Conservation (phyloP, 2,797 vertebrate species). For the Furcifer pardalis region DNA sequence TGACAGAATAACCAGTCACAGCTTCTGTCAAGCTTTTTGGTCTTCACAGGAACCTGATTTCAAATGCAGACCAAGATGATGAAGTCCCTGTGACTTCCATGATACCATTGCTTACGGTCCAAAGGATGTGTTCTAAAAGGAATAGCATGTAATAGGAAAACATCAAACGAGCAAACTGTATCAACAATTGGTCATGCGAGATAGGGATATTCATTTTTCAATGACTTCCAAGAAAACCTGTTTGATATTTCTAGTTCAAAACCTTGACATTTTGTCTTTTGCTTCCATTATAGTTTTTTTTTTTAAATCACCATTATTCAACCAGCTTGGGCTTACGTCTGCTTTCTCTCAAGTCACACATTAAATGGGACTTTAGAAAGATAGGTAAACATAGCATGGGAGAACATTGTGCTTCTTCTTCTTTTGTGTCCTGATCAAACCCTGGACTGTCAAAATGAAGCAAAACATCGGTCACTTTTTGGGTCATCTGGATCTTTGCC, state of each 20-base stretch:
- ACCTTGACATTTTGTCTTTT: background rate
- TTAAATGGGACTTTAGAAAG: background rate
- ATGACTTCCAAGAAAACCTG: background rate
- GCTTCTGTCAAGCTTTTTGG: background rate
- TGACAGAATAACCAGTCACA: background rate
- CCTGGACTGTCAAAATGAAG: too few relatives aligned
- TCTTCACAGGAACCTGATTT: slow-evolving; percentile 2
- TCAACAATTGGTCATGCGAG: background rate
- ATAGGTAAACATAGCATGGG: background rate
- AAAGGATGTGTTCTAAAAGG: background rate
- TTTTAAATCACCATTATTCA: background rate
- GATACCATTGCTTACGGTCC: background rate
- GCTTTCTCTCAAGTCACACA: background rate
- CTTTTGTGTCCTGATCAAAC: too few relatives aligned
- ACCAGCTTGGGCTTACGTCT: background rate
- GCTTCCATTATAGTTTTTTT: background rate
- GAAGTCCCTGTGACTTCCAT: background rate
- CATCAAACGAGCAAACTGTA: background rate
- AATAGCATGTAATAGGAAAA: background rate
- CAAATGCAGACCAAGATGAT: slow-evolving; percentile 13
- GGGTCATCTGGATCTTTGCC: too few relatives aligned
- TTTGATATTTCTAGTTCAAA: background rate
- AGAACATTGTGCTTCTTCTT: background rate
- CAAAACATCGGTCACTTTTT: too few relatives aligned
- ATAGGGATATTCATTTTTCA: background rate